Percentiles rank a stretch among this genome's conserved stretches.
Evolutionary conservation across 1,140 invertebrate genomes (phyloP).

Genomic region (Drosophila lowei): DNA sequence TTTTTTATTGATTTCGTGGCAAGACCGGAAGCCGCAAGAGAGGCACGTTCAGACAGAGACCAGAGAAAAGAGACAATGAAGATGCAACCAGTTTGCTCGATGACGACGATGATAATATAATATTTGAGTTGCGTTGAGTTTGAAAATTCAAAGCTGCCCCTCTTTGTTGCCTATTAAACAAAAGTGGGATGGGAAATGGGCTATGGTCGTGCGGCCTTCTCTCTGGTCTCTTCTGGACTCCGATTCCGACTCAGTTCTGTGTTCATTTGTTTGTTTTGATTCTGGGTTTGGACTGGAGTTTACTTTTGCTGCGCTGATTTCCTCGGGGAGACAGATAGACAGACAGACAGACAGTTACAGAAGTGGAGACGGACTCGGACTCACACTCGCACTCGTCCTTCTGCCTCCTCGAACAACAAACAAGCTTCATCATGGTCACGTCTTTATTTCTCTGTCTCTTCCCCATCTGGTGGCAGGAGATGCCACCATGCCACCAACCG

Average conservation of each 20-base stretch:
- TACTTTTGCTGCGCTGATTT: conserved; percentile 61
- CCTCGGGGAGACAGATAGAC: conserved; percentile 52
- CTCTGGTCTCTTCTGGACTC: conserved; percentile 22
- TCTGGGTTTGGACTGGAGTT: conserved; percentile 55
- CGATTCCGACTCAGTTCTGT: conserved; percentile 45
- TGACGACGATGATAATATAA: conserved; percentile 31
- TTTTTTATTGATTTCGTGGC: conserved; percentile 63
- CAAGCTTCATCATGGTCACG: conserved; percentile 56
- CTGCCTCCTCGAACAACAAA: conserved; percentile 27
- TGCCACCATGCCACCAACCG: conserved; percentile 25
- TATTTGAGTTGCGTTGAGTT: conserved; percentile 25
- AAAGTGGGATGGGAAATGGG: conserved; percentile 4
- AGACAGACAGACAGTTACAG: conserved; percentile 8
- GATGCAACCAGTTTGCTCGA: conserved; percentile 51
- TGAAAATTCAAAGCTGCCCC: conserved; percentile 52
- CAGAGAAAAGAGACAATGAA: conserved; percentile 38
- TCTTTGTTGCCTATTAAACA: conserved; percentile 47
- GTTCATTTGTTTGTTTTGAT: conserved; percentile 66
- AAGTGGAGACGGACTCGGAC: background rate
- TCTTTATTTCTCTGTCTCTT: conserved; percentile 17
- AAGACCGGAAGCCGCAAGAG: conserved; percentile 74
- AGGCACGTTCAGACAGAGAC: conserved; percentile 41
- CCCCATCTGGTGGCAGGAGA: conserved; percentile 12
- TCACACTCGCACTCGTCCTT: conserved; percentile 39
- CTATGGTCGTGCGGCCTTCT: background rate